phyloP scores from a whole-genome alignment of 2,888 invertebrate genomes.

The Eremobia ochroleuca region DNA sequence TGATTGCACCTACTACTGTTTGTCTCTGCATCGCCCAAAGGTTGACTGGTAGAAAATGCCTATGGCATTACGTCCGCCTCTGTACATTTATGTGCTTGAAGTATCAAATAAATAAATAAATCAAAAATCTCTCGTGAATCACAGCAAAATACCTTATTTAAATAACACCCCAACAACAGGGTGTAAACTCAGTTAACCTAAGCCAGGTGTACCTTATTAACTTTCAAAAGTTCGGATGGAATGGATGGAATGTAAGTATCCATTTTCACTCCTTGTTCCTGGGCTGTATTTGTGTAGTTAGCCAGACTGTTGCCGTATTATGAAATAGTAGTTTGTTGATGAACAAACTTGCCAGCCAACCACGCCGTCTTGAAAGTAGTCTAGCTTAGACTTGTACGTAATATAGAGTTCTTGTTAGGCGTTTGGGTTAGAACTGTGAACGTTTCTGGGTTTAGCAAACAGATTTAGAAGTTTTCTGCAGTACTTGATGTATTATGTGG shows the following conservation, averaged over 20 bases:
- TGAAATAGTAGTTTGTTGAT: constrained; percentile 70
- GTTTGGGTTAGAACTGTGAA: constrained; percentile 38
- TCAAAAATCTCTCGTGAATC: constrained; percentile 54
- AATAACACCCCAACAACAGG: constrained; percentile 60
- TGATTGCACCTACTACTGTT: no score
- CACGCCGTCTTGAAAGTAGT: constrained; percentile 54
- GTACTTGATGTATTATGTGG: constrained; percentile 11
- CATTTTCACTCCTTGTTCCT: constrained; percentile 59
- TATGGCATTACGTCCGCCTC: no score
- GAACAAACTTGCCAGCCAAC: constrained; percentile 66
- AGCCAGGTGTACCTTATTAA: constrained; percentile 71
- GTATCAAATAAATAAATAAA: no score
- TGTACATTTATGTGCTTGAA: no score
- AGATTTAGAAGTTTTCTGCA: constrained; percentile 44
- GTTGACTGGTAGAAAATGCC: no score
- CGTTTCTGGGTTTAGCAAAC: constrained; percentile 49
- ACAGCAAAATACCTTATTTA: constrained; percentile 55
- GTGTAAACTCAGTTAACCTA: constrained; percentile 60
- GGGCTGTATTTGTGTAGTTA: constrained; percentile 58
- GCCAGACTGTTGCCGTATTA: constrained; percentile 67
- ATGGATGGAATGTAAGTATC: constrained; percentile 66
- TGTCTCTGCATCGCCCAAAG: no score
- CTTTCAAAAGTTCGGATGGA: constrained; percentile 63
- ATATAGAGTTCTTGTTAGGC: constrained; percentile 58
- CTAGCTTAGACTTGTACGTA: constrained; percentile 52